phyloP scores from a whole-genome alignment of 2,888 invertebrate genomes.

The Agrochola litura region DNA sequence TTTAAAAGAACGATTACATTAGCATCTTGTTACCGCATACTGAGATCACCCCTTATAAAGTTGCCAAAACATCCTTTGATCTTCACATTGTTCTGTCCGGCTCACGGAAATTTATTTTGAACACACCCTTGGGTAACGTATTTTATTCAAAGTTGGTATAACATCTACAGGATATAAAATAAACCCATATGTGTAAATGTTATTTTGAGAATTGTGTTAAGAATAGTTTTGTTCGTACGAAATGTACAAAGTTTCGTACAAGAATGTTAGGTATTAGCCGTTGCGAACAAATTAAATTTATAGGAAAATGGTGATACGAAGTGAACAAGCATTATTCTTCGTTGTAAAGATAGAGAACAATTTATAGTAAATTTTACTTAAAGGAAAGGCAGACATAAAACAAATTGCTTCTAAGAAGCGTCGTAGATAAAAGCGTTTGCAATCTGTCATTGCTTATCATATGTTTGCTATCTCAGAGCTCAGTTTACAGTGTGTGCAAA shows the following conservation, averaged over 20 bases:
- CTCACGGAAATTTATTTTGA: conserved; percentile 78
- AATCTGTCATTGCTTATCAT: conserved; percentile 74
- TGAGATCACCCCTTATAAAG: conserved; percentile 78
- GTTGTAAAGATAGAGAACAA: conserved; percentile 34
- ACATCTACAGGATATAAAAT: conserved; percentile 57
- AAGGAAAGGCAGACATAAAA: conserved; percentile 50
- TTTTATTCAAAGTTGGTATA: conserved; percentile 74
- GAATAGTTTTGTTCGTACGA: conserved; percentile 52
- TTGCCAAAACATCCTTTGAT: conserved; percentile 81
- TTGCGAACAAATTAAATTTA: conserved; percentile 33
- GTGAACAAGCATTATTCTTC: conserved; percentile 18
- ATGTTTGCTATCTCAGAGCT: conserved; percentile 64
- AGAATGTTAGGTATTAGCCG: conserved; percentile 28
- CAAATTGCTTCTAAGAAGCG: conserved; percentile 56
- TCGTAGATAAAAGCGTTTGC: conserved; percentile 60
- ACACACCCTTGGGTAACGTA: conserved; percentile 76
- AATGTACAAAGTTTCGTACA: conserved; percentile 35
- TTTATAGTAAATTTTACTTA: conserved; percentile 35
- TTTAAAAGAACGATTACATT: conserved; percentile 80
- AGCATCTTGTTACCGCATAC: conserved; percentile 79
- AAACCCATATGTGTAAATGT: conserved; percentile 59
- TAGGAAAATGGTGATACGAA: conserved; percentile 27
- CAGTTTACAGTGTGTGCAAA: conserved; percentile 54
- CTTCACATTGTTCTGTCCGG: conserved; percentile 84
- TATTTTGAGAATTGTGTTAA: conserved; percentile 58